These are phyloP conservation scores for Sminthurinus signatus DNA, from an alignment of 1,140 invertebrate species.

Conservation along the genomic window DNA sequence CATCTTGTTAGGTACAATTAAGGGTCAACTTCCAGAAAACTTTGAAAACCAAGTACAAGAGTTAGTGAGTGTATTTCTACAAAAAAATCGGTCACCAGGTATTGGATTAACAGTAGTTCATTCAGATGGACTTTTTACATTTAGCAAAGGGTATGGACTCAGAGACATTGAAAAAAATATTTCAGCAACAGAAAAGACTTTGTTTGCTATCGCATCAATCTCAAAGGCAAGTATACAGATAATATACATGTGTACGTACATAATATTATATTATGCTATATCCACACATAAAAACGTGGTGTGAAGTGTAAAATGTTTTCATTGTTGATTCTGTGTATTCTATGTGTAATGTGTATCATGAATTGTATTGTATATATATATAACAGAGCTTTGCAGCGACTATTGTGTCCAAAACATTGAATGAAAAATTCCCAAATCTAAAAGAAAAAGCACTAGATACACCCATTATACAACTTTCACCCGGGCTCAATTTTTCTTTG, in stretches of 20 bases:
- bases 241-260: too few relatives aligned
- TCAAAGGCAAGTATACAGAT: constrained; percentile 30
- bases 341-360: neutral
- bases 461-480: constrained; percentile 13
- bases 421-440: constrained; percentile 21
- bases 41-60: constrained; percentile 3
- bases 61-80: constrained; percentile 1
- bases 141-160: constrained; percentile 16
- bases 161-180: constrained; percentile 16
- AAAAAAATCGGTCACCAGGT: neutral
- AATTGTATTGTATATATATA: neutral
- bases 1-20: too few relatives aligned
- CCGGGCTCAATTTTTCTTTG: constrained; percentile 22
- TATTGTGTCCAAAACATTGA: constrained; percentile 12
- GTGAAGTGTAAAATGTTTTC: neutral
- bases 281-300: neutral
- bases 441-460: constrained; percentile 19
- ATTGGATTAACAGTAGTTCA: constrained; percentile 20
- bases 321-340: neutral
- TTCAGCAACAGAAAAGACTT: neutral
- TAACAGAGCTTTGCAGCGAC: constrained; percentile 24
- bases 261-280: neutral
- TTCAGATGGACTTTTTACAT: constrained; percentile 1
- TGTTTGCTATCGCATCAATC: constrained; percentile 22
- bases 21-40: neutral